Evolutionary conservation across 2,113 vertebrate genomes (phyloP), one percentile per base, ranked within the genome.

Genomic region (Monopterus albus): DNA sequence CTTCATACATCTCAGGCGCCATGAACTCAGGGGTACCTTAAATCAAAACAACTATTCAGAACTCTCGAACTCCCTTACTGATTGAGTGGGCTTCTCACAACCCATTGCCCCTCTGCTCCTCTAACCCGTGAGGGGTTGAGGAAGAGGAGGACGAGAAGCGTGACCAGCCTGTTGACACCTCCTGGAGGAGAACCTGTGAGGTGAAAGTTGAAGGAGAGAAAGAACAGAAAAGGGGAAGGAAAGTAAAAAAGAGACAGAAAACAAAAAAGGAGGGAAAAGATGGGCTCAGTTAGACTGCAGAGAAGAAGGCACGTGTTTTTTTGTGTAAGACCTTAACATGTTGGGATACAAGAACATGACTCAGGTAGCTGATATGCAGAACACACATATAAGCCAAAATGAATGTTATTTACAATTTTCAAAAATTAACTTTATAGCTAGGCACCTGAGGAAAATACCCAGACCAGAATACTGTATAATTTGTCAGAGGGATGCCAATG

Each of bases 21-120:
- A 99, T 99, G 95, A 99, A 99, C 93, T 99, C 97, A 95, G 97
- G 97, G 92, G 97, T 99, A 96, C 97, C 97, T 99, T 96, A 97
- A 97, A 98, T 98, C 96, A 97, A 97, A 97, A 98, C 94, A 98
- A 98, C 90, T 93, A 95, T 96, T 97, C 94, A 97, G 95, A 96
- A 95, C 93, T 95, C 91, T 95, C 90, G 94, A 90, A 91, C 92
- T 95, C 91, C 88, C 90, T 90, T 90, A 90, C 88, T 89, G 87
- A 91, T 72, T 79, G 88, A 79, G 87, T 82, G 87, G 86, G 88
- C 87, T 87, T 91, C 86, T 88, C 87, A 89, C 69, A 89, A 79
- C 91, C 95, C 93, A 95, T 91, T 91, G 90, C 84, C 87, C 88
- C 89, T 91, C 91, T 86, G 88, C 91, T 88, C 89, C 87, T 85